phyloP scores from a whole-genome alignment of 2,113 vertebrate genomes.

The Sula dactylatra region DNA sequence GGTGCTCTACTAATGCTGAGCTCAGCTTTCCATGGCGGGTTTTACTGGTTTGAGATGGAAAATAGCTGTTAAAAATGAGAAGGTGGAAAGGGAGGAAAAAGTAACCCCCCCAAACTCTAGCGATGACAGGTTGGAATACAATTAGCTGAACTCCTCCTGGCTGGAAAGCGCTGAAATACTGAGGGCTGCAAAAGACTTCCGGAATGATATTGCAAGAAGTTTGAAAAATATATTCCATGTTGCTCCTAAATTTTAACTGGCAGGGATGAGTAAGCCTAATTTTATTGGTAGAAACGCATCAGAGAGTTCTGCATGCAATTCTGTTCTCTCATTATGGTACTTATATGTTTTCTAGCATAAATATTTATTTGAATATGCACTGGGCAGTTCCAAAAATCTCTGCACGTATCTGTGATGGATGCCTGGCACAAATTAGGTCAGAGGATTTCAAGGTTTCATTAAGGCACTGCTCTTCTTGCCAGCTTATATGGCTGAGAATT shows the following conservation, averaged over 20 bases:
- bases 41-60: neutral
- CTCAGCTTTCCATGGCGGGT: neutral
- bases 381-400: neutral
- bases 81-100: neutral
- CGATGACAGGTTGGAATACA: neutral
- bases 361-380: neutral
- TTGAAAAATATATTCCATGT: neutral
- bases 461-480: neutral
- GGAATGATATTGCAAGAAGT: neutral
- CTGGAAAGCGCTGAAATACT: neutral
- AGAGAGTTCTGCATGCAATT: neutral
- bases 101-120: neutral
- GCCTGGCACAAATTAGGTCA: neutral
- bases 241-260: neutral
- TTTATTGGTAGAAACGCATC: neutral
- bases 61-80: neutral
- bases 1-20: neutral
- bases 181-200: neutral
- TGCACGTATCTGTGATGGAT: rapidly evolving
- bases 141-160: neutral
- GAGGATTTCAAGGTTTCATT: neutral
- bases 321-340: neutral
- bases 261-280: neutral
- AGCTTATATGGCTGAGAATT: neutral
- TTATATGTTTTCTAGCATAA: neutral